phyloP scores from a whole-genome alignment of 2,797 vertebrate species.

The Simalia tracyae region DNA sequence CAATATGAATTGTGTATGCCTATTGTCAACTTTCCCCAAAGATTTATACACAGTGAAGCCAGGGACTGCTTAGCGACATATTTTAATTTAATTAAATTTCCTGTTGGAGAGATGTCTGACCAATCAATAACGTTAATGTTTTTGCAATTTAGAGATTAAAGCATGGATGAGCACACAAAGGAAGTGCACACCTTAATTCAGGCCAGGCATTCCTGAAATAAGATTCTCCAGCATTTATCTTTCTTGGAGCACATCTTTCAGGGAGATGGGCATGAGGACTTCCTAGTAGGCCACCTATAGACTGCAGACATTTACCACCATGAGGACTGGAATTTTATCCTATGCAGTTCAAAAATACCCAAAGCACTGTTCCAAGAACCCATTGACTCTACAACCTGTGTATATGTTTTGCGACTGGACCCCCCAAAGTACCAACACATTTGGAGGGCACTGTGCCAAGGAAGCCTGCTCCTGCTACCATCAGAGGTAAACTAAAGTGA shows the following conservation, averaged over 20 bases:
- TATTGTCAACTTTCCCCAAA: conserved; percentile 76
- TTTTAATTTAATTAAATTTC: conserved; percentile 87
- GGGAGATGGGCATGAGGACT: background rate
- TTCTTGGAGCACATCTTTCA: conserved; percentile 2
- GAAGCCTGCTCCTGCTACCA: no score
- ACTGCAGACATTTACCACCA: background rate
- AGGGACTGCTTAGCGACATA: conserved; percentile 75
- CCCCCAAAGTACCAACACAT: background rate
- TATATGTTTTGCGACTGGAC: background rate
- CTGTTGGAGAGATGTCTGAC: conserved; percentile 82
- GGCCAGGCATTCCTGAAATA: conserved; percentile 45
- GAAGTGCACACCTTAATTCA: conserved; percentile 34
- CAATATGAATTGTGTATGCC: conserved; percentile 57
- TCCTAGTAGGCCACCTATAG: background rate
- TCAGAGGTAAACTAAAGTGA: background rate
- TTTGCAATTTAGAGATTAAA: conserved; percentile 85
- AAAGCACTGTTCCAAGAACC: no score
- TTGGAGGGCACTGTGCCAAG: background rate
- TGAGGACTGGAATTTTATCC: background rate
- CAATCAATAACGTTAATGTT: conserved; percentile 86
- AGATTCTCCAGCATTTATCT: conserved; percentile 30
- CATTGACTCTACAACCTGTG: background rate
- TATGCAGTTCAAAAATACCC: background rate
- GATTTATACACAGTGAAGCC: conserved; percentile 76
- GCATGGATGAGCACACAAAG: conserved; percentile 61